A percentile compares a stretch with the other conserved stretches of the same genome.
phyloP scores from a whole-genome alignment of 2,113 vertebrate species.

The Carassius gibelio region DNA sequence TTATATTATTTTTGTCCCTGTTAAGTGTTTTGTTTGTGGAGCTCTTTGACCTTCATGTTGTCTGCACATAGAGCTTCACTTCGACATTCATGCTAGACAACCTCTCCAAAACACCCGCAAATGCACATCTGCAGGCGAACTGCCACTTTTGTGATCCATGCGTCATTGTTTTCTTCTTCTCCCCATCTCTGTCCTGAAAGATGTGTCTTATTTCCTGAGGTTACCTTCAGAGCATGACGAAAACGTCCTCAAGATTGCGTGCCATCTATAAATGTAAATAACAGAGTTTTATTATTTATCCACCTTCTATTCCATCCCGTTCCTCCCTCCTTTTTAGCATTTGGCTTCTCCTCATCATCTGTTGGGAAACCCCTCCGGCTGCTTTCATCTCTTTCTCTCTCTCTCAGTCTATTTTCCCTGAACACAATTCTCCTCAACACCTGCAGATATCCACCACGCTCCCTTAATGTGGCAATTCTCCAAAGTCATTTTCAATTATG shows the following conservation, averaged over 20 bases:
- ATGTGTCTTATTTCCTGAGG: constrained; percentile 35
- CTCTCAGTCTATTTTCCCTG: constrained; percentile 38
- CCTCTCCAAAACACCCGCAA: not conserved
- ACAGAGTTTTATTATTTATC: constrained; percentile 17
- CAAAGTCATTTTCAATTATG: constrained; percentile 74
- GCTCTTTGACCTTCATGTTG: not conserved
- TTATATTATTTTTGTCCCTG: not conserved
- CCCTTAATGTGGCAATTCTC: constrained; percentile 68
- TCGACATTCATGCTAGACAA: not conserved
- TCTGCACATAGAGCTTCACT: not conserved
- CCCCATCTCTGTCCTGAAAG: constrained; percentile 6
- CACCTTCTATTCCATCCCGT: not conserved
- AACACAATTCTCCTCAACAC: constrained; percentile 60
- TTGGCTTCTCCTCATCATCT: not conserved
- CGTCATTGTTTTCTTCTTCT: not conserved
- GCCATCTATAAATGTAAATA: constrained; percentile 18
- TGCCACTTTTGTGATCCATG: not conserved
- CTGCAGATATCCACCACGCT: constrained; percentile 61
- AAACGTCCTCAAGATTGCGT: constrained; percentile 6
- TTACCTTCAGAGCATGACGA: constrained; percentile 18
- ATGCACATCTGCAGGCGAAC: not conserved
- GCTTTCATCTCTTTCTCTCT: constrained; percentile 51
- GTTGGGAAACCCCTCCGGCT: not conserved
- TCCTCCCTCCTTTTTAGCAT: constrained; percentile 4
- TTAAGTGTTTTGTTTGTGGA: not conserved